Conservation (phyloP, 2,113 vertebrate genomes). For the Promerops cafer region DNA sequence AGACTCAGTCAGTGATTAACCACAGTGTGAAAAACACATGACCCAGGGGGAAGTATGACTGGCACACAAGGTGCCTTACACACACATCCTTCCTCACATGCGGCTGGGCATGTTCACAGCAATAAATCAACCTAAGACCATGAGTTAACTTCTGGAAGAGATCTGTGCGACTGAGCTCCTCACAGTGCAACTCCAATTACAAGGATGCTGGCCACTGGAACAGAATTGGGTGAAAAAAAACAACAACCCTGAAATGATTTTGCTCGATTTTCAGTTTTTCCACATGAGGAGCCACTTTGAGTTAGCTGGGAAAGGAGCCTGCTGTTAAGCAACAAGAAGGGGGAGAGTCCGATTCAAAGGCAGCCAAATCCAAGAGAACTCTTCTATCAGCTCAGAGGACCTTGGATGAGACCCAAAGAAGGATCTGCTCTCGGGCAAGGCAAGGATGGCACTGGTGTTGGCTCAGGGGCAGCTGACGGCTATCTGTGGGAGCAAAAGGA, state of each 20-base stretch:
- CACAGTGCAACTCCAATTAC: not conserved
- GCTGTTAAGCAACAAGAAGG: not conserved
- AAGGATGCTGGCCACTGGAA: not conserved
- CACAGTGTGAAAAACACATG: constrained; percentile 26
- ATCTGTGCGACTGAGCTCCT: not conserved
- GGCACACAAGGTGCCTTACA: not conserved
- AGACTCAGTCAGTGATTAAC: constrained; percentile 13
- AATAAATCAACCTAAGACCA: not conserved
- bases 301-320: not conserved
- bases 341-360: not conserved
- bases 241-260: not conserved
- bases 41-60: constrained; percentile 1
- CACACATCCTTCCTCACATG: constrained; percentile 1
- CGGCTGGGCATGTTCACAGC: not conserved
- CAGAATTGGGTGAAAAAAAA: not conserved
- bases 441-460: not conserved
- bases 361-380: not conserved
- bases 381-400: not conserved
- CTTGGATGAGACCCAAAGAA: not conserved
- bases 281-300: constrained; percentile 26
- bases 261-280: constrained; percentile 37
- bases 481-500: not conserved
- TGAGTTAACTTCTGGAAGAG: not conserved
- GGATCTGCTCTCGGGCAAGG: not conserved
- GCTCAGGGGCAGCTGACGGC: not conserved